These are phyloP conservation scores for Halcyon leucocephala DNA, from an alignment of 2,797 vertebrate genomes.

Conservation along the genomic window DNA sequence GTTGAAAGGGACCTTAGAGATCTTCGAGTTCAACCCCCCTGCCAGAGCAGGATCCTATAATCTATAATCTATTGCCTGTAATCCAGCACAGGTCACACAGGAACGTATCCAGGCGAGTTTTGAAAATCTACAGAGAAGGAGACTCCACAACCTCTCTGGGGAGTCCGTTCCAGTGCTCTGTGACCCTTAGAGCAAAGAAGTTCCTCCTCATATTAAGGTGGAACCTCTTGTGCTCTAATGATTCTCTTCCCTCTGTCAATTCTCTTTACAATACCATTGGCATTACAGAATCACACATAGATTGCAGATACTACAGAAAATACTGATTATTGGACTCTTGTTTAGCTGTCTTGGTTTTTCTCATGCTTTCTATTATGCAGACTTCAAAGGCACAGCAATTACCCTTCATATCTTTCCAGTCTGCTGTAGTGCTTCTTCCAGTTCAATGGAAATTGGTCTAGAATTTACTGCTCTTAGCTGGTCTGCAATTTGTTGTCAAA, in stretches of 20 bases:
- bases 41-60: too few relatives aligned
- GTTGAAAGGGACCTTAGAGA: too few relatives aligned
- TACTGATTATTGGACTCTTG: neutral
- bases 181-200: too few relatives aligned
- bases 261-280: neutral
- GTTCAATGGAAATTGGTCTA: neutral
- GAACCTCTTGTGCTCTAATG: neutral
- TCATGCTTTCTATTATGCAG: neutral
- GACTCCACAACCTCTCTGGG: too few relatives aligned
- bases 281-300: neutral
- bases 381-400: neutral
- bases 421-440: neutral
- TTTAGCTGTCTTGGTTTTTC: neutral
- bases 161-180: too few relatives aligned
- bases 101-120: too few relatives aligned
- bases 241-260: neutral
- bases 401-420: neutral
- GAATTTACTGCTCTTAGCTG: neutral
- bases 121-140: too few relatives aligned
- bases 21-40: too few relatives aligned
- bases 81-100: too few relatives aligned
- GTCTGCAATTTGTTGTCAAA: conserved; percentile 6
- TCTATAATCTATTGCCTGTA: too few relatives aligned
- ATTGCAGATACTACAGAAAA: neutral
- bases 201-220: too few relatives aligned